Percentiles rank a stretch among this genome's conserved stretches.
These are phyloP conservation scores for Hylaea fasciaria DNA, from an alignment of 2,888 invertebrate genomes.

Conservation along the genomic window DNA sequence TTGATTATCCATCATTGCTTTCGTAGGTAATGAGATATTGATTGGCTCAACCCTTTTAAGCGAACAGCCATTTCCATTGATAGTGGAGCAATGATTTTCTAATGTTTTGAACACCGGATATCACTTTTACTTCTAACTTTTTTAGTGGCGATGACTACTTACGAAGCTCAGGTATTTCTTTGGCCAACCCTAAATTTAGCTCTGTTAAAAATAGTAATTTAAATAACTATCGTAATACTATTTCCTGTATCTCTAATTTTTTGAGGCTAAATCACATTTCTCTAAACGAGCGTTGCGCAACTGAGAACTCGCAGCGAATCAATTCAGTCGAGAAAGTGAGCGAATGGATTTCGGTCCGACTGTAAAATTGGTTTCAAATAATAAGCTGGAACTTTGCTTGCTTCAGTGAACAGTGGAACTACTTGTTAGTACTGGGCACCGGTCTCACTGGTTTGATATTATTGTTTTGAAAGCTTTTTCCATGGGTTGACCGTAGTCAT, in stretches of 20 bases:
- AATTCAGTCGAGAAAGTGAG: slow-evolving; percentile 61
- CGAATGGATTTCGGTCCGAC: slow-evolving; percentile 53
- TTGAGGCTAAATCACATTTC: slow-evolving; percentile 35
- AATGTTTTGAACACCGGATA: slow-evolving; percentile 35
- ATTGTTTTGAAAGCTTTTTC: not conserved
- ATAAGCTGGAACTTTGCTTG: slow-evolving; percentile 45
- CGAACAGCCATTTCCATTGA: slow-evolving; percentile 19
- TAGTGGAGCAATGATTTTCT: slow-evolving; percentile 25
- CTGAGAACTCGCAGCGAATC: slow-evolving; percentile 52
- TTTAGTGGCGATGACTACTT: slow-evolving; percentile 23
- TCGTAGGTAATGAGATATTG: slow-evolving; percentile 28
- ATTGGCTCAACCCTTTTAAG: slow-evolving; percentile 29
- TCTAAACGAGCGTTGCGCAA: slow-evolving; percentile 49
- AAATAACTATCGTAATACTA: not conserved
- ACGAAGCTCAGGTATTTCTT: no score
- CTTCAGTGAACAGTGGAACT: slow-evolving; percentile 36
- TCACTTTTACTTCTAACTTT: slow-evolving; percentile 42
- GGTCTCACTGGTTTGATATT: not conserved
- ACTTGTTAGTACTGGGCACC: not conserved
- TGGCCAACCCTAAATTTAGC: no score
- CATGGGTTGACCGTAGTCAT: no score
- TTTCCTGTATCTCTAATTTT: slow-evolving; percentile 9
- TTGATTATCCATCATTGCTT: slow-evolving; percentile 24
- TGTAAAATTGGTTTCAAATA: slow-evolving; percentile 59
- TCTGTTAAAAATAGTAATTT: no score